Percentiles rank a stretch among this genome's conserved stretches.
Conservation (phyloP, 2,797 vertebrate species). For the Halcyon leucocephala region DNA sequence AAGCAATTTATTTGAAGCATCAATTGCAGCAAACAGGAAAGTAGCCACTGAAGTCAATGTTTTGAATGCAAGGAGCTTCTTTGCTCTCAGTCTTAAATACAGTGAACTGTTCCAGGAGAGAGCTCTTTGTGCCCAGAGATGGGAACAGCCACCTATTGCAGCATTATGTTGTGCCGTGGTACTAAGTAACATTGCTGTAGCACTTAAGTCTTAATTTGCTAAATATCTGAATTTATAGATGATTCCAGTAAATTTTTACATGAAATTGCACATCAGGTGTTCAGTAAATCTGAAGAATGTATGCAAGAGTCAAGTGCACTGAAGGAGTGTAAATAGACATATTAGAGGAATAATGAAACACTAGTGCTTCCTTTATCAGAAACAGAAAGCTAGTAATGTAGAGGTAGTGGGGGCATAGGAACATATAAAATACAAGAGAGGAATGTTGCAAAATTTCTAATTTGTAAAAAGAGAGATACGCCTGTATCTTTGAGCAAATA, state of each 20-base stretch:
- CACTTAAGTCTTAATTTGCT: not conserved
- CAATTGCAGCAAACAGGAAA: not conserved
- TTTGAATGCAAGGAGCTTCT: not conserved
- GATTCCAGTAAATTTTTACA: not conserved
- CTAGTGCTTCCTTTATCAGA: not conserved
- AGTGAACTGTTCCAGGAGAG: not conserved
- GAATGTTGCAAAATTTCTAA: not conserved
- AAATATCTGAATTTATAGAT: not conserved
- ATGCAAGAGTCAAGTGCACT: not conserved
- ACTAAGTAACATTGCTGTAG: not conserved
- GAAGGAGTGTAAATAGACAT: not conserved
- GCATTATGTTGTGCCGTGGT: not conserved
- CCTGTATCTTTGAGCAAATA: not conserved
- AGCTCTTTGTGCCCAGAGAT: not conserved
- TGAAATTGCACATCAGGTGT: not conserved
- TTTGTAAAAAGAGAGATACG: not conserved
- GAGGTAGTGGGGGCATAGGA: not conserved
- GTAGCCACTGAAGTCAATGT: not conserved
- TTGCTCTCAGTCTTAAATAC: not conserved
- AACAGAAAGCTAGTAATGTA: not conserved
- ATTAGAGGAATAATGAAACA: not conserved
- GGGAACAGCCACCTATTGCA: not conserved
- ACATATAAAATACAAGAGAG: not conserved
- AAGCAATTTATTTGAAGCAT: slow-evolving; percentile 1
- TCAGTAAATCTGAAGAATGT: not conserved